phyloP scores from a whole-genome alignment of 2,888 invertebrate species.

The Mythimna loreyi region DNA sequence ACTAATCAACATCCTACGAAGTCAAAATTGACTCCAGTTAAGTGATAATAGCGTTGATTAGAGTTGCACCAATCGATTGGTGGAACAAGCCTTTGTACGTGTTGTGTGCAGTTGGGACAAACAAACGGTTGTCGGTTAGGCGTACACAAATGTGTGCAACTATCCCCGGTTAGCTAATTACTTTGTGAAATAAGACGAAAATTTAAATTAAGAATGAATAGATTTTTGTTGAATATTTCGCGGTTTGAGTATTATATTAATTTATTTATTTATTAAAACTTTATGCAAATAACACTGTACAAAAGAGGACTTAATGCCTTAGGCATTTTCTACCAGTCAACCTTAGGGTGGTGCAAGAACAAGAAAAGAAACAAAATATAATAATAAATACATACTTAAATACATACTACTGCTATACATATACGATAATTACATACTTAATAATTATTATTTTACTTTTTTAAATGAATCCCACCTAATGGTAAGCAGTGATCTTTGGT shows the following conservation, averaged over 20 bases:
- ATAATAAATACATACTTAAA: too few relatives aligned
- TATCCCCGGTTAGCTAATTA: constrained; percentile 31
- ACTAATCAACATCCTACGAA: constrained; percentile 21
- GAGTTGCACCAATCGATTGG: constrained; percentile 40
- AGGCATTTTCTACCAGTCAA: too few relatives aligned
- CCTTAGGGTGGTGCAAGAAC: too few relatives aligned
- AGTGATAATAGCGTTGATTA: constrained; percentile 45
- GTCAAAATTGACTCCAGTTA: constrained; percentile 44
- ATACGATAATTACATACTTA: too few relatives aligned
- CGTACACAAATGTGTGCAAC: constrained; percentile 41
- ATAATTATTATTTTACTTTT: too few relatives aligned
- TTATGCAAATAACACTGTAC: too few relatives aligned
- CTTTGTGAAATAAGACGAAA: constrained; percentile 21
- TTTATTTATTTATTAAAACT: too few relatives aligned
- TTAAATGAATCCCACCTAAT: too few relatives aligned
- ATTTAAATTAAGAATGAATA: constrained; percentile 13
- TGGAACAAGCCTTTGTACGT: constrained; percentile 43
- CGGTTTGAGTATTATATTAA: constrained; percentile 5
- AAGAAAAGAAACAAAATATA: too few relatives aligned
- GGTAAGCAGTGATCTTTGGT: too few relatives aligned
- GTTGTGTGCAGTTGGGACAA: constrained; percentile 39
- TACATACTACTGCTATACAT: too few relatives aligned
- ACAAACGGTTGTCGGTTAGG: constrained; percentile 37
- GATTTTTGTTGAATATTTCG: not conserved
- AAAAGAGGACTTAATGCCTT: too few relatives aligned